A percentile compares a stretch with the other conserved stretches of the same genome.
These are phyloP conservation scores for Trichopria drosophilae DNA, from an alignment of 2,888 invertebrate genomes.

Conservation along the genomic window DNA sequence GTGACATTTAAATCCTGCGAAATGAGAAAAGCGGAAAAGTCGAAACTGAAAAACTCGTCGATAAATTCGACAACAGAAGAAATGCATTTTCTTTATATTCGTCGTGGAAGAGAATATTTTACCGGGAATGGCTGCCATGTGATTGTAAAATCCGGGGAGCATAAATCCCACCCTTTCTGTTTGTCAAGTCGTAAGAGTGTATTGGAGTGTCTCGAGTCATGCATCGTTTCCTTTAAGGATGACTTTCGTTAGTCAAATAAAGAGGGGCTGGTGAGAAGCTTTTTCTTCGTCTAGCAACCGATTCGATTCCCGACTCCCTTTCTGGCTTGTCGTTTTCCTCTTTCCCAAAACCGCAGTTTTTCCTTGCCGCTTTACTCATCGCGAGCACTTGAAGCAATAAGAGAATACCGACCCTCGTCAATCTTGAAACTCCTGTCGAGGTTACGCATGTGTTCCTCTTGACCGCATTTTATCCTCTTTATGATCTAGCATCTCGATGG, in stretches of 20 bases:
- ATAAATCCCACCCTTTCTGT: background rate
- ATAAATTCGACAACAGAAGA: too few relatives aligned
- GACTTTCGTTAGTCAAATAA: slow-evolving; percentile 14
- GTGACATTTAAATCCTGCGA: too few relatives aligned
- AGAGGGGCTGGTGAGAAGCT: slow-evolving; percentile 1
- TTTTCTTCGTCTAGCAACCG: slow-evolving; percentile 7
- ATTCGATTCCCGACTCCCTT: too few relatives aligned
- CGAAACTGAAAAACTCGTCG: too few relatives aligned
- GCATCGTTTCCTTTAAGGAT: slow-evolving; percentile 19
- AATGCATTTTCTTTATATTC: too few relatives aligned
- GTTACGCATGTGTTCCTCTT: slow-evolving; percentile 27
- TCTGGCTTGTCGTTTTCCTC: too few relatives aligned
- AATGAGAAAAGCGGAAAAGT: too few relatives aligned
- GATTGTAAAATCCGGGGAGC: too few relatives aligned
- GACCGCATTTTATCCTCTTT: slow-evolving; percentile 25
- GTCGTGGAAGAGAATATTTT: too few relatives aligned
- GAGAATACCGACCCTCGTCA: slow-evolving; percentile 35
- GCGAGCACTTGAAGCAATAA: slow-evolving; percentile 31
- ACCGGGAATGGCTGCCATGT: too few relatives aligned
- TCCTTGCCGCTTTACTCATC: slow-evolving; percentile 18
- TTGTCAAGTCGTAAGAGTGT: slow-evolving; percentile 21
- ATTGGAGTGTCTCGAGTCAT: slow-evolving; percentile 19
- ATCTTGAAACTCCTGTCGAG: too few relatives aligned
- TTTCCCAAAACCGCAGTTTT: slow-evolving; percentile 23
- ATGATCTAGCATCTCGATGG: slow-evolving; percentile 31